Conservation (phyloP, 2,888 invertebrate species). For the Catocala nupta region DNA sequence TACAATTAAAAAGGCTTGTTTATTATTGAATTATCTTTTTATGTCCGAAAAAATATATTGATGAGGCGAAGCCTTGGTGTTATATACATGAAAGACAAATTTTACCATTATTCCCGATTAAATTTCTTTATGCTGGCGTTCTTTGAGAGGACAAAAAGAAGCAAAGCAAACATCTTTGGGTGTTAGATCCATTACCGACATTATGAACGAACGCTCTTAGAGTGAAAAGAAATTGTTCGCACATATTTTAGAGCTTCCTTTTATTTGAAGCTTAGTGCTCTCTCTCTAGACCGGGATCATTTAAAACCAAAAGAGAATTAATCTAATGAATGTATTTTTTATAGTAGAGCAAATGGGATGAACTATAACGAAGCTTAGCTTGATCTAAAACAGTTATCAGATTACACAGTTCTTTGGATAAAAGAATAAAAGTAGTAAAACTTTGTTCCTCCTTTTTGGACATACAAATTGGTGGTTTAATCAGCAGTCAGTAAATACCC, state of each 20-base stretch:
- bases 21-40: conserved; percentile 40
- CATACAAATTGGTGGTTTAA: too few relatives aligned
- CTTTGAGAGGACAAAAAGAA: conserved; percentile 33
- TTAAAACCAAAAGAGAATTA: too few relatives aligned
- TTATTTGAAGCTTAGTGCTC: background rate
- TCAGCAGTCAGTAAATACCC: too few relatives aligned
- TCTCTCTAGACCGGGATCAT: background rate
- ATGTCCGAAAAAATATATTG: conserved; percentile 16
- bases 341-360: too few relatives aligned
- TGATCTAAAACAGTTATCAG: too few relatives aligned
- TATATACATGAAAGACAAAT: conserved; percentile 22
- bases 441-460: too few relatives aligned
- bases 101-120: conserved; percentile 33
- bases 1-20: conserved; percentile 42
- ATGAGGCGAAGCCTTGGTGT: conserved; percentile 16
- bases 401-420: too few relatives aligned
- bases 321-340: too few relatives aligned
- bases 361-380: too few relatives aligned
- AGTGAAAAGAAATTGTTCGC: conserved; percentile 9
- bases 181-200: conserved; percentile 24
- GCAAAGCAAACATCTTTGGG: conserved; percentile 25
- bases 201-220: conserved; percentile 23
- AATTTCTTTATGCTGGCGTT: conserved; percentile 48
- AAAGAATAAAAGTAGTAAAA: too few relatives aligned
- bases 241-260: conserved; percentile 20